These are phyloP conservation scores for Drosophila miranda DNA, from an alignment of 1,140 invertebrate genomes.

Conservation along the genomic window DNA sequence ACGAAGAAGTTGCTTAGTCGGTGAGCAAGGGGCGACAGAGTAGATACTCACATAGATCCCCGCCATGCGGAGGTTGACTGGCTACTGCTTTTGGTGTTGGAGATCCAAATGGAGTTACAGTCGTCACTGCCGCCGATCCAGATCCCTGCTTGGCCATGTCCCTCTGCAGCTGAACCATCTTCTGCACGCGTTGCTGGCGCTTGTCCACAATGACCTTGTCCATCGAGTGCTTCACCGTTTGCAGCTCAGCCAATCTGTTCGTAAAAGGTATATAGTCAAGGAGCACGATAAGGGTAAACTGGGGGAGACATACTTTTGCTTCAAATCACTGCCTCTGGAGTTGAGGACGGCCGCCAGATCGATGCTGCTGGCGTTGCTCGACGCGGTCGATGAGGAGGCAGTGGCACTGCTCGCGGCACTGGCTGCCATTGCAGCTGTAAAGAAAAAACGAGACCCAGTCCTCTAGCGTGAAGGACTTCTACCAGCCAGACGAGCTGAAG, in stretches of 20 bases:
- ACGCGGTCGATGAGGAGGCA: slow-evolving; percentile 20
- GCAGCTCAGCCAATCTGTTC: slow-evolving; percentile 87
- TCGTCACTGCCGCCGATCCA: slow-evolving; percentile 86
- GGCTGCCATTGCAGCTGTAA: neutral
- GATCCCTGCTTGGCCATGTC: slow-evolving; percentile 88
- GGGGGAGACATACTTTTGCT: no score
- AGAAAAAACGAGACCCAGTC: slow-evolving; percentile 84
- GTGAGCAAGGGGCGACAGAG: neutral
- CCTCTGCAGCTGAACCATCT: slow-evolving; percentile 88
- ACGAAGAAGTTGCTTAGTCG: neutral
- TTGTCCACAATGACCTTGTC: slow-evolving; percentile 89
- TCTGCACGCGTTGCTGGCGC: slow-evolving; percentile 88
- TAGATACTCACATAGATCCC: slow-evolving; percentile 84
- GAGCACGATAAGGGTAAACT: neutral
- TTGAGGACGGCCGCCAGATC: slow-evolving; percentile 17
- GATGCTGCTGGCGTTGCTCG: slow-evolving; percentile 41
- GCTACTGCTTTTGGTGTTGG: slow-evolving; percentile 86
- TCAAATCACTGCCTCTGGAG: slow-evolving; percentile 7
- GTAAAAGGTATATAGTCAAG: slow-evolving; percentile 3
- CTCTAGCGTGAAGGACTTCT: slow-evolving; percentile 89
- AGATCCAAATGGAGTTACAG: slow-evolving; percentile 85
- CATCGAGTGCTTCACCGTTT: slow-evolving; percentile 87
- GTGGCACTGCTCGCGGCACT: neutral
- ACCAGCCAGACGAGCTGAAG: slow-evolving; percentile 94
- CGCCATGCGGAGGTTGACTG: slow-evolving; percentile 85